A percentile compares a stretch with the other conserved stretches of the same genome.
These are phyloP conservation scores for Poecile montanus DNA, from an alignment of 2,797 vertebrate genomes.

Conservation along the genomic window DNA sequence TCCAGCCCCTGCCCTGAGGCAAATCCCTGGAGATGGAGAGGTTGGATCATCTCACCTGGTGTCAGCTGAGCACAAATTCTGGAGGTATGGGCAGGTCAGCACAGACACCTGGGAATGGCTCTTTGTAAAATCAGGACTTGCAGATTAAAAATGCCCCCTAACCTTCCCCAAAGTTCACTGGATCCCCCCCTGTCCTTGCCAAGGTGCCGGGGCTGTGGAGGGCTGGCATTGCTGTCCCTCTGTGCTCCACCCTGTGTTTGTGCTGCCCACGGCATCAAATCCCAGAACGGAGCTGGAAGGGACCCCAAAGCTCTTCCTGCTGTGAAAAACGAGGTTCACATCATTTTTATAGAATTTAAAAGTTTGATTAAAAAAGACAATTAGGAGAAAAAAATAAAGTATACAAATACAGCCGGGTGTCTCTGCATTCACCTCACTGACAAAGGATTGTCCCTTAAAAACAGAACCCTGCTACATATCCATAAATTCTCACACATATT, in stretches of 20 bases:
- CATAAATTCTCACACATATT: too few relatives aligned
- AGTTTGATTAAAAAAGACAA: too few relatives aligned
- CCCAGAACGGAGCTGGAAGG: accelerated
- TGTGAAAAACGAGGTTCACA: too few relatives aligned
- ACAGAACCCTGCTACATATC: too few relatives aligned
- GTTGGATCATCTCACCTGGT: not conserved
- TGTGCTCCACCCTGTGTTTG: not conserved
- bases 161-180: not conserved
- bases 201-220: too few relatives aligned
- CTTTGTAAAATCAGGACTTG: not conserved
- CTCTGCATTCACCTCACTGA: too few relatives aligned
- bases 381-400: too few relatives aligned
- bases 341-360: too few relatives aligned
- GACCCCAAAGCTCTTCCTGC: too few relatives aligned
- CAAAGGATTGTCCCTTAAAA: too few relatives aligned
- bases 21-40: not conserved
- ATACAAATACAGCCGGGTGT: too few relatives aligned
- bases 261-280: not conserved
- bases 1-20: not conserved
- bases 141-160: not conserved
- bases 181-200: not conserved
- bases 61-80: not conserved
- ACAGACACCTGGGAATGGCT: not conserved
- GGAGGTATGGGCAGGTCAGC: not conserved
- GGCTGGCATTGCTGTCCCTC: accelerated